Evolutionary conservation across 2,888 invertebrate genomes (phyloP), one percentile per base, ranked within the genome.

Genomic region (Seladonia tumulorum): DNA sequence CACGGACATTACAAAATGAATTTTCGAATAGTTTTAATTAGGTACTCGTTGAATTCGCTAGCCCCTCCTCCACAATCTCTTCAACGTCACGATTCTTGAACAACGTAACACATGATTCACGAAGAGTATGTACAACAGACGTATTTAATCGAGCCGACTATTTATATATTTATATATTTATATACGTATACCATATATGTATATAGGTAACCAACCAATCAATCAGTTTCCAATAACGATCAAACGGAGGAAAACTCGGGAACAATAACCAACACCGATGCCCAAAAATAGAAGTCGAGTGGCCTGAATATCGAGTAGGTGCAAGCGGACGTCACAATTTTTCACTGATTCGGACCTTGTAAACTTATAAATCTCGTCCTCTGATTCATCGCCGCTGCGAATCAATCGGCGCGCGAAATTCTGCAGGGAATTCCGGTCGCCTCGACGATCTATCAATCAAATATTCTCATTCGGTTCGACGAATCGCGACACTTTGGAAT

Each of bases 211-310:
- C 60, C 63, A n/a, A 76, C 66, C 79, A 79, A 79, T 83, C 63
- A 63, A 63, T 85, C 70, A 83, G 25, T 83, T 83, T 85, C 76
- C 79, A 83, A 83, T 78, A 83, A 71, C 75, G 85, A 79, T 83
- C 72, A 83, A 85, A 47, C 60, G 85, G 84, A 66, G 85, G 66
- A 72, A 83, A 76, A 83, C 49, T 78, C 71, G 68, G 78, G 72
- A 66, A 68, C 75, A 83, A 39, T 83, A 75, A 79, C 72, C 71
- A 83, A 83, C 84, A 76, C 79, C 76, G 66, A 72, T 66, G 75
- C 78, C 76, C 72, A 79, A 85, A 70, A 85, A 83, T 83, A 83
- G 79, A 83, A 79, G 72, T 76, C 84, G 85, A 76, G 79, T 18
- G 84, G 84, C 72, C 84, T 79, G 75, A 70, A 82, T 82, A 53